Evolutionary conservation across 2,888 invertebrate genomes (phyloP).

Genomic region (Acleris holmiana): DNA sequence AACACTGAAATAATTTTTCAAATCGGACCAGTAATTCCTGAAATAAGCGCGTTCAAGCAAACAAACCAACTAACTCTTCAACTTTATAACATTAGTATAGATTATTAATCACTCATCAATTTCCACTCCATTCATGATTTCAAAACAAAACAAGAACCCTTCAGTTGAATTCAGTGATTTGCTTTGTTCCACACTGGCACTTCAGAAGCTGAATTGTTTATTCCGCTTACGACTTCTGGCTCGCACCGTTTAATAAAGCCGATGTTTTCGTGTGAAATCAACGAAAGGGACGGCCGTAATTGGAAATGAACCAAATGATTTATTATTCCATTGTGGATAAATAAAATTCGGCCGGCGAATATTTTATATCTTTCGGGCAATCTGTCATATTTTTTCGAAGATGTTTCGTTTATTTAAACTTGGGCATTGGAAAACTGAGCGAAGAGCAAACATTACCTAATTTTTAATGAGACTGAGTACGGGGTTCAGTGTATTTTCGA

Average conservation of each 20-base stretch:
- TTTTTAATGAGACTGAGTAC: too few relatives aligned
- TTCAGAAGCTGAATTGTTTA: constrained; percentile 46
- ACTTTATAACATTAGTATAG: too few relatives aligned
- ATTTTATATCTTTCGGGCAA: neutral
- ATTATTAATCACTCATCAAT: too few relatives aligned
- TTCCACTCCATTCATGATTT: neutral
- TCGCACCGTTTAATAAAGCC: constrained; percentile 4
- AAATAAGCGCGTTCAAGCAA: too few relatives aligned
- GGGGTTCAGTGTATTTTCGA: too few relatives aligned
- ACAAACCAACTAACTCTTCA: too few relatives aligned
- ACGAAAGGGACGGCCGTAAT: neutral
- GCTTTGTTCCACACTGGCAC: neutral
- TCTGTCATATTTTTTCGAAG: neutral
- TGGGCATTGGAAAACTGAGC: too few relatives aligned
- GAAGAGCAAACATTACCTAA: too few relatives aligned
- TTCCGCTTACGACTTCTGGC: constrained; percentile 42
- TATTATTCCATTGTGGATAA: constrained; percentile 1
- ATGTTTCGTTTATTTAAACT: too few relatives aligned
- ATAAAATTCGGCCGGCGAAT: neutral
- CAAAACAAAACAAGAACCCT: neutral
- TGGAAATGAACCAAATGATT: constrained; percentile 1
- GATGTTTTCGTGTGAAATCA: constrained; percentile 6
- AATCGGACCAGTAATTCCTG: too few relatives aligned
- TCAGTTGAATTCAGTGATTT: neutral
- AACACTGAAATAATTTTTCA: too few relatives aligned